Evolutionary conservation across 2,888 invertebrate species (phyloP).

Genomic region (Hydropsyche betteni): DNA sequence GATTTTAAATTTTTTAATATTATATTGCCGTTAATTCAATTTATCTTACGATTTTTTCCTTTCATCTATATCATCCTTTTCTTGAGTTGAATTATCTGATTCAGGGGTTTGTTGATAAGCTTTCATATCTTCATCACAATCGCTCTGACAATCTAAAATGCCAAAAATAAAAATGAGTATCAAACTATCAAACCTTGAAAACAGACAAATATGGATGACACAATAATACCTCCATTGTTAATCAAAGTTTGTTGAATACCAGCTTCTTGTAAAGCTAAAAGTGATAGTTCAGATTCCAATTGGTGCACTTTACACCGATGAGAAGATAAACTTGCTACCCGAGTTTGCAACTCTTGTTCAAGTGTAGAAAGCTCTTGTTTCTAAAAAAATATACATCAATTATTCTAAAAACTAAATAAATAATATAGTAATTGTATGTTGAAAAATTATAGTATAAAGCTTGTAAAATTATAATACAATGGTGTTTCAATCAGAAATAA

Average conservation of each 20-base stretch:
- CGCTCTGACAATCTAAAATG: conserved; percentile 43
- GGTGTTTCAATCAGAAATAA: too few relatives aligned
- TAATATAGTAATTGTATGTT: too few relatives aligned
- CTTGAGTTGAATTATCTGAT: conserved; percentile 58
- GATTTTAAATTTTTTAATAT: background rate
- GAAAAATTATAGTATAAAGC: too few relatives aligned
- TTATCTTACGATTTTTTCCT: conserved; percentile 48
- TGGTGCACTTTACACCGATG: conserved; percentile 74
- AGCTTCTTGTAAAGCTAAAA: conserved; percentile 72
- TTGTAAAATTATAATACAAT: too few relatives aligned
- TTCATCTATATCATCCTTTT: conserved; percentile 46
- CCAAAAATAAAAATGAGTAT: too few relatives aligned
- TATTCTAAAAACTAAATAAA: too few relatives aligned
- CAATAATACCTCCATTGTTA: conserved; percentile 38
- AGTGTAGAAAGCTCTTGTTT: conserved; percentile 76
- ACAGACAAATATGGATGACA: too few relatives aligned
- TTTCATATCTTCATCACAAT: conserved; percentile 31
- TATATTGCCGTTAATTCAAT: background rate
- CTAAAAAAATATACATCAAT: conserved; percentile 58
- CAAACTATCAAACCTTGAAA: too few relatives aligned
- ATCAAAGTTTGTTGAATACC: conserved; percentile 61
- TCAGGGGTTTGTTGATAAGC: conserved; percentile 36
- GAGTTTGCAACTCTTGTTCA: conserved; percentile 73
- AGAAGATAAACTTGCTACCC: conserved; percentile 70
- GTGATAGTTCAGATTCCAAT: conserved; percentile 74